phyloP scores from a whole-genome alignment of 1,140 invertebrate species.

The Cepaea nemoralis region DNA sequence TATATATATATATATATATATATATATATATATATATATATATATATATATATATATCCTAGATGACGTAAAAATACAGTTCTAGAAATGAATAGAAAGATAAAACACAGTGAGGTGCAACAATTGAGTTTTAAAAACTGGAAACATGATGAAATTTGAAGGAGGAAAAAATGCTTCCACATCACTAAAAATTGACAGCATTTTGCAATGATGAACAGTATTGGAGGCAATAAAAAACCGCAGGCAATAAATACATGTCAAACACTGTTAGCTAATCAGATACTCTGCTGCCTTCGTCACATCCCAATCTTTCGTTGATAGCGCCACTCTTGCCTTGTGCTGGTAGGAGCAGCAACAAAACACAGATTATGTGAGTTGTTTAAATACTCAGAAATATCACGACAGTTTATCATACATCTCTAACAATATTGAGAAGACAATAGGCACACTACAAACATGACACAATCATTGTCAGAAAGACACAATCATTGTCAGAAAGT shows the following conservation, averaged over 20 bases:
- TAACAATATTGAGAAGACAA: too few species aligned
- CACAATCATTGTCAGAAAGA: too few species aligned
- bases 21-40: too few species aligned
- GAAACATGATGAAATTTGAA: background rate
- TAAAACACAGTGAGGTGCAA: background rate
- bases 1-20: too few species aligned
- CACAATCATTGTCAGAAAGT: too few species aligned
- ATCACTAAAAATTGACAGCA: background rate
- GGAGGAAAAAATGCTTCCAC: background rate
- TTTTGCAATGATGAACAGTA: background rate
- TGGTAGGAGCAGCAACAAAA: constrained; percentile 53
- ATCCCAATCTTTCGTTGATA: constrained; percentile 72
- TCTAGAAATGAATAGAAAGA: background rate
- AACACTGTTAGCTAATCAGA: constrained; percentile 61
- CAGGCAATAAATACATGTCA: constrained; percentile 1
- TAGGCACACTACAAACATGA: too few species aligned
- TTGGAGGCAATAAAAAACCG: background rate
- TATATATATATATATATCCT: too few species aligned
- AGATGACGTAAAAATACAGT: background rate
- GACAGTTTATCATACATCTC: too few species aligned
- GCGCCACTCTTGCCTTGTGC: constrained; percentile 68
- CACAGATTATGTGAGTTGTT: too few species aligned
- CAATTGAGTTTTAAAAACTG: background rate
- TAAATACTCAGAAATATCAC: too few species aligned
- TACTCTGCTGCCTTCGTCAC: constrained; percentile 68